A percentile compares a stretch with the other conserved stretches of the same genome.
These are phyloP conservation scores for Cheirogaleus medius DNA, from an alignment of 2,113 vertebrate genomes.

Conservation along the genomic window DNA sequence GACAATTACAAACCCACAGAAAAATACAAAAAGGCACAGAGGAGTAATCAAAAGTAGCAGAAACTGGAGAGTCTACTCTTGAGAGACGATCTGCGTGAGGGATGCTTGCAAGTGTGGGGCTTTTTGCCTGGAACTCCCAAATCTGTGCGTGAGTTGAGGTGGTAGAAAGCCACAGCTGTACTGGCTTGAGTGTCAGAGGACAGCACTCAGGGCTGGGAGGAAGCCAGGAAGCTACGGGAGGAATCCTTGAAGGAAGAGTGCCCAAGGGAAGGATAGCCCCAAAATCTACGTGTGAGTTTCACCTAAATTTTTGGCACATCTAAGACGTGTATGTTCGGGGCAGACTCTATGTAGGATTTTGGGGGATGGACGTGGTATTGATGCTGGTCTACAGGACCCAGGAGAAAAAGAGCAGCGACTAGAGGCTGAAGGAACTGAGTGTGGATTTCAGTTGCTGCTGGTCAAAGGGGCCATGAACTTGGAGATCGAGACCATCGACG, in stretches of 20 bases:
- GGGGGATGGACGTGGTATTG: not conserved
- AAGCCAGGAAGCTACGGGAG: not conserved
- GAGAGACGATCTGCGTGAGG: not conserved
- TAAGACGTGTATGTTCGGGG: not conserved
- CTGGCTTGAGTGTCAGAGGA: not conserved
- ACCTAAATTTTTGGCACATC: not conserved
- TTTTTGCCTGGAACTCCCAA: not conserved
- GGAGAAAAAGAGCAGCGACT: not conserved
- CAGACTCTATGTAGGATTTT: not conserved
- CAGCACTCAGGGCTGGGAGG: not conserved
- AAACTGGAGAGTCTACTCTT: not conserved
- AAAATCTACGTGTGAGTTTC: not conserved
- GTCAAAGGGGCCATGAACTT: not conserved
- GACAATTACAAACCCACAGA: not conserved
- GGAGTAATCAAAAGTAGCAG: not conserved
- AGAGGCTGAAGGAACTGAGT: not conserved
- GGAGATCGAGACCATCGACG: not conserved
- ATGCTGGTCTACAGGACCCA: not conserved
- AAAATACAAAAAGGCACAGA: not conserved
- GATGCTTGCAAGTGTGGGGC: not conserved
- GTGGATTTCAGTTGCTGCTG: not conserved
- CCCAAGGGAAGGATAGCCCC: not conserved
- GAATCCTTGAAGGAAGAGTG: not conserved
- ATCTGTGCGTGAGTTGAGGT: not conserved
- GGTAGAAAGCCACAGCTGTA: not conserved